phyloP scores from a whole-genome alignment of 2,797 vertebrate species.

The Esox masquinongy region DNA sequence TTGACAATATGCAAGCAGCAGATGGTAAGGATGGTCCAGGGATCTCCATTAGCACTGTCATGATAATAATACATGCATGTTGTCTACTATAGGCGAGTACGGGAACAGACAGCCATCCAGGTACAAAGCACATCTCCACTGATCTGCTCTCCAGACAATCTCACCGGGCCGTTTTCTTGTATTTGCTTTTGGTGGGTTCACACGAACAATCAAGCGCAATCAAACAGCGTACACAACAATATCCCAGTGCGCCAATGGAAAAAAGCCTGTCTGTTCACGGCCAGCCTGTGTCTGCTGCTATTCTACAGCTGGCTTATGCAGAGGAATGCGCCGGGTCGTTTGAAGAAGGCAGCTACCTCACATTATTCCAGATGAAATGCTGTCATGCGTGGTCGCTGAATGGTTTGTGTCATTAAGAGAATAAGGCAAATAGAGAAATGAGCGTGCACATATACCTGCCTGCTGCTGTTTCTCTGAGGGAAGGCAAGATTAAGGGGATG shows the following conservation, averaged over 20 bases:
- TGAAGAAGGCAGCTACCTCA: constrained; percentile 74
- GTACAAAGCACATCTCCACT: constrained; percentile 62
- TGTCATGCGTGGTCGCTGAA: constrained; percentile 75
- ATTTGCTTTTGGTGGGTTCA: constrained; percentile 71
- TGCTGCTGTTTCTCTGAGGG: constrained; percentile 59
- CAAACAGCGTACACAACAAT: constrained; percentile 65
- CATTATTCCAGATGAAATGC: constrained; percentile 80
- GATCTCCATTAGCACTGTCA: neutral
- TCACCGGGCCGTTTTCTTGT: constrained; percentile 70
- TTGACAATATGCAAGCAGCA: neutral
- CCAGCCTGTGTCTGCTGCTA: constrained; percentile 34
- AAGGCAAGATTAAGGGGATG: constrained; percentile 81
- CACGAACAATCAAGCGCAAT: constrained; percentile 75
- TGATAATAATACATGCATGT: neutral
- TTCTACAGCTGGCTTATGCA: constrained; percentile 51
- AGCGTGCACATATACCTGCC: constrained; percentile 64
- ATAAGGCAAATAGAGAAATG: constrained; percentile 73
- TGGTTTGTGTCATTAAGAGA: constrained; percentile 83
- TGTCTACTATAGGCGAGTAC: neutral
- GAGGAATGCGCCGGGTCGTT: constrained; percentile 55
- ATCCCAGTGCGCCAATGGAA: constrained; percentile 63
- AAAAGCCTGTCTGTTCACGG: constrained; percentile 47
- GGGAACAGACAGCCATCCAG: constrained; percentile 50
- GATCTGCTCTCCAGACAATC: constrained; percentile 76
- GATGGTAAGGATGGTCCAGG: neutral